Base-by-base conservation (phyloP, 2,113 vertebrate genomes). In the Macheiramphus alcinus region DNA sequence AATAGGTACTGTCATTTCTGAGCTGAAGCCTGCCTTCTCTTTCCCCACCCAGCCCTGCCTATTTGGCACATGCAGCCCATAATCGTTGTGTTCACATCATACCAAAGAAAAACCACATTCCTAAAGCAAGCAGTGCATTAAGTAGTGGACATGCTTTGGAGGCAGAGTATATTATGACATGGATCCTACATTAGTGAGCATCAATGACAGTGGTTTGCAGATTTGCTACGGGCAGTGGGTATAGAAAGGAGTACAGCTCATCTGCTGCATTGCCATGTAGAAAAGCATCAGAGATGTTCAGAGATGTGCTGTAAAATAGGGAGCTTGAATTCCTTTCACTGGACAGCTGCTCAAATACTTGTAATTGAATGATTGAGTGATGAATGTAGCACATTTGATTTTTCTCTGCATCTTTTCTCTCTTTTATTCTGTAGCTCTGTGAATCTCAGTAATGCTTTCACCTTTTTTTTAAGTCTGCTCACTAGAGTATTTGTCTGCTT, bases 1-100 rank as follows among this genome's bases (percentile, higher is more conserved):
- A 97, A 98, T 97, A 98, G 97, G 96, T 96, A 91, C 95, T 95
- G 43, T 83, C 93, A 89, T 86, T 97, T 96, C 61, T 83, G 89
- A 97, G 94, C 94, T 85, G 75, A 86, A 95, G 80, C 94, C 93
- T 95, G 70, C 53, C 94, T 97, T 96, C 97, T 93, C 80, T 40
- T 70, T 91, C 70, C 68, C 56, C 82, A 88, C 10, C 61, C 94
- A 81, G 66, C 91, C 62, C 93, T 97, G 93, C 93, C 94, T 94
- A 11, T 61, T 47, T 96, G 96, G 95, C 95, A 96, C 68, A 13
- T 16, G 74, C 93, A 91, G 93, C 91, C 80, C 93, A 36, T 74
- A 82, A 94, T 45, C 3, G 5, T 43, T 56, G 93, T 29, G 93
- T 88, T 96, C 94, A 75, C 52, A 48, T 88, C 26, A 31, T 93